These are phyloP conservation scores for Acanthornis magna DNA, from an alignment of 2,797 vertebrate species.

Conservation along the genomic window DNA sequence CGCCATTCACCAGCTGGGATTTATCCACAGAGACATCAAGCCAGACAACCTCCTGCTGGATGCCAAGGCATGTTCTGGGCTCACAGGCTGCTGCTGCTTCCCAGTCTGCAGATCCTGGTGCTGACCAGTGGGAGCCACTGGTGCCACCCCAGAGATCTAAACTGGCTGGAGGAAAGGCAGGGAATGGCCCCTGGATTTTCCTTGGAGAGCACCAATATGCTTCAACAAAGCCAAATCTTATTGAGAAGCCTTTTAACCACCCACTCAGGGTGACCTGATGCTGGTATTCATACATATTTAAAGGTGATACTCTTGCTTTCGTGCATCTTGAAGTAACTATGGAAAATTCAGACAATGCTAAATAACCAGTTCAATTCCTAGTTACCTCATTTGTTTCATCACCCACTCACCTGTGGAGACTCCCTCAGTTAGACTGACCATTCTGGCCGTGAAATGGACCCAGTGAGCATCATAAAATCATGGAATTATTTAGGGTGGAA, in stretches of 20 bases:
- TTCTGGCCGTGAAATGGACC: background rate
- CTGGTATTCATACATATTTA: background rate
- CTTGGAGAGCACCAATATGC: background rate
- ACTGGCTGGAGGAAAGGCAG: background rate
- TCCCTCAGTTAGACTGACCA: background rate
- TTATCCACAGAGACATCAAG: slow-evolving; percentile 98
- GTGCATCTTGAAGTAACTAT: background rate
- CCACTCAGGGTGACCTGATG: background rate
- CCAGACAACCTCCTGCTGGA: slow-evolving; percentile 96
- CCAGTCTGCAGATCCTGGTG: background rate
- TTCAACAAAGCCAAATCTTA: background rate
- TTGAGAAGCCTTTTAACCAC: background rate
- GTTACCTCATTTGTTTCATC: background rate
- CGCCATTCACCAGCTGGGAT: slow-evolving; percentile 97
- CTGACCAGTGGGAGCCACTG: background rate
- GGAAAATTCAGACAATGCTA: background rate
- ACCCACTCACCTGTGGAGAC: background rate
- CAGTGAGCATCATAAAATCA: background rate
- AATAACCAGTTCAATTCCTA: background rate
- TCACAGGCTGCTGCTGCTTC: background rate
- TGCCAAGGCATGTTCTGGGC: slow-evolving; percentile 82
- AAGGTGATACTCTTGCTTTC: background rate
- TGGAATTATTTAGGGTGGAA: background rate
- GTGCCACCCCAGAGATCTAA: background rate
- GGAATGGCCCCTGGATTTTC: background rate